Base-by-base conservation (phyloP, 2,888 invertebrate genomes). In the Drosophila anomalata region DNA sequence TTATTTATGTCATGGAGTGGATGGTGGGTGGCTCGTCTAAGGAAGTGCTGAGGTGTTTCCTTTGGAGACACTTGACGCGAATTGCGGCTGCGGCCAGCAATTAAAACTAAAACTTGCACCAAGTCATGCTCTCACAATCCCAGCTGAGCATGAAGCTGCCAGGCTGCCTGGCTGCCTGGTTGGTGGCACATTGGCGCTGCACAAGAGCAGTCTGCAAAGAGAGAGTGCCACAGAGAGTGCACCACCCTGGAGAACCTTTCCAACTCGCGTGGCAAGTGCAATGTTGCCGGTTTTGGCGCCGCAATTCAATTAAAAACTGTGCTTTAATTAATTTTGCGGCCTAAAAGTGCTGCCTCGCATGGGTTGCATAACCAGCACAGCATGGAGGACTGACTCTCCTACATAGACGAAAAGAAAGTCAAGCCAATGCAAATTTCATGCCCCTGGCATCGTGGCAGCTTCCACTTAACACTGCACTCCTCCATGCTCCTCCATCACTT, bases 31-130 rank as follows among this genome's bases (percentile, higher is more conserved):
- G 22, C 22, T 24, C 4, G 3, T 24, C 22, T 24, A 26, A 36
- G 58, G 52, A 42, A 52, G 42, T 48, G 39, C 33, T 44, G 5
- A 36, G 46, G n/a, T 24, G 67, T 47, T 63, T 55, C 52, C 46
- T 58, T 52, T 55, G 58, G 53, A 42, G 48, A 66, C 36, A 48
- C 58, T 57, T 51, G 52, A 68, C 44, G 55, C 42, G 46, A 57
- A 52, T 58, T 58, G 54, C 33, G 50, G 48, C 29, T 58, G 54
- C 33, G 50, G 48, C 29, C 60, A 65, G 48, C 60, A 68, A 69
- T 69, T 73, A 69, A 79, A 75, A 70, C 62, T 57, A 60, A 72
- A 69, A 73, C 55, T 67, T 67, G 55, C 72, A 79, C 61, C 67
- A 66, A 75, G 63, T 73, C 75, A 69, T 79, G 69, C 69, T 68